Conservation (phyloP, 2,797 vertebrate genomes). For the Australoheros facetus region DNA sequence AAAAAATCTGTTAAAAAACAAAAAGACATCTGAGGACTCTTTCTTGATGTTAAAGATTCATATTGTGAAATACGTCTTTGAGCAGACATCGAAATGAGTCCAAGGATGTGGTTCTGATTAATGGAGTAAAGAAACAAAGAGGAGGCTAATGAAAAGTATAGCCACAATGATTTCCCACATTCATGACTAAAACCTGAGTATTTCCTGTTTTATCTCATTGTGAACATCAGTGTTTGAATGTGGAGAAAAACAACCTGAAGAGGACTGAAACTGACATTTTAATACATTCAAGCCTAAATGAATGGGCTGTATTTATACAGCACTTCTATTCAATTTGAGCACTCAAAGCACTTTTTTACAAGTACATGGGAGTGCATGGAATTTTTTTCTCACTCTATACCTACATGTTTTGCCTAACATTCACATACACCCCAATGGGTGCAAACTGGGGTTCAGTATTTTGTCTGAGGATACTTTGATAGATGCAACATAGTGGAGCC, state of each 20-base stretch:
- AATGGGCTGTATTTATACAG: neutral
- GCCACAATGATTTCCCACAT: neutral
- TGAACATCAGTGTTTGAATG: neutral
- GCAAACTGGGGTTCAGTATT: neutral
- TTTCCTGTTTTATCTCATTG: neutral
- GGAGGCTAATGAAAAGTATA: neutral
- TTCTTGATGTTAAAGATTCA: constrained; percentile 15
- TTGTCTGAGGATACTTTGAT: neutral
- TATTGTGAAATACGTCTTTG: neutral
- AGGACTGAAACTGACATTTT: neutral
- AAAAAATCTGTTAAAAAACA: neutral
- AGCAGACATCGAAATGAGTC: neutral
- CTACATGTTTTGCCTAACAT: neutral
- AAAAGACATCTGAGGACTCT: neutral
- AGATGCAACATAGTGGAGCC: neutral
- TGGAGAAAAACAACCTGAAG: neutral
- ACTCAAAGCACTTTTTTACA: neutral
- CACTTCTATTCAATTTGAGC: fast-evolving
- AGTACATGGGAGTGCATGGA: too few relatives aligned
- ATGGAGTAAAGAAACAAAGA: neutral
- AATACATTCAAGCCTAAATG: neutral
- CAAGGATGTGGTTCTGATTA: neutral
- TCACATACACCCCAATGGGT: neutral
- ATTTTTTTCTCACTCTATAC: neutral
- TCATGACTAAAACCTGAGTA: neutral